A percentile compares a stretch with the other conserved stretches of the same genome.
Conservation (phyloP, 2,888 invertebrate species). For the Monochamus alternatus region DNA sequence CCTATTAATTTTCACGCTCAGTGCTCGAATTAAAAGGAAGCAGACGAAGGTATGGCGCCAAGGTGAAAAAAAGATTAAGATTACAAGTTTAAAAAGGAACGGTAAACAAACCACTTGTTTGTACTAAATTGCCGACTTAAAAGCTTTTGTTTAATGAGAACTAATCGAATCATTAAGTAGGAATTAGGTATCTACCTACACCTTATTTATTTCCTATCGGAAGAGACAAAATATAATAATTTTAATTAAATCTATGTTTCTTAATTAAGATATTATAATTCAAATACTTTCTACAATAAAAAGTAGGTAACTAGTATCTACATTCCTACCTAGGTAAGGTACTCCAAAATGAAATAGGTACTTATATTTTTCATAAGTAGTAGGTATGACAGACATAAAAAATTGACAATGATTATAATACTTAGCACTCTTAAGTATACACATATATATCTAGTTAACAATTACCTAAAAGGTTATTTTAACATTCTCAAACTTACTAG, state of each 20-base stretch:
- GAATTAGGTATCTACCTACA: no score
- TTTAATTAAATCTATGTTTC: not conserved
- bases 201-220: not conserved
- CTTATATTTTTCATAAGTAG: no score
- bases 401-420: no score
- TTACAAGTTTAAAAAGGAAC: constrained; percentile 10
- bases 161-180: not conserved
- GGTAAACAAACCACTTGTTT: constrained; percentile 11
- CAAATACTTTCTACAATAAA: not conserved
- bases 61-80: not conserved
- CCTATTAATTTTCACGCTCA: constrained; percentile 21
- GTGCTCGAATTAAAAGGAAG: constrained; percentile 9
- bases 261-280: not conserved
- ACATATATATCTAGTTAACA: no score
- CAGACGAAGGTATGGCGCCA: constrained; percentile 11
- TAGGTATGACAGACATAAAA: no score
- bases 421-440: no score
- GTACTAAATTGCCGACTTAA: constrained; percentile 3
- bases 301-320: not conserved
- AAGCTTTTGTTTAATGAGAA: not conserved
- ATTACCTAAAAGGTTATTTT: no score
- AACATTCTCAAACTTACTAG: no score
- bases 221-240: not conserved
- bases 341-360: no score
- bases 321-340: not conserved